A percentile compares a stretch with the other conserved stretches of the same genome.
Conservation (phyloP, 2,888 invertebrate genomes). For the Pyrocoelia pectoralis region DNA sequence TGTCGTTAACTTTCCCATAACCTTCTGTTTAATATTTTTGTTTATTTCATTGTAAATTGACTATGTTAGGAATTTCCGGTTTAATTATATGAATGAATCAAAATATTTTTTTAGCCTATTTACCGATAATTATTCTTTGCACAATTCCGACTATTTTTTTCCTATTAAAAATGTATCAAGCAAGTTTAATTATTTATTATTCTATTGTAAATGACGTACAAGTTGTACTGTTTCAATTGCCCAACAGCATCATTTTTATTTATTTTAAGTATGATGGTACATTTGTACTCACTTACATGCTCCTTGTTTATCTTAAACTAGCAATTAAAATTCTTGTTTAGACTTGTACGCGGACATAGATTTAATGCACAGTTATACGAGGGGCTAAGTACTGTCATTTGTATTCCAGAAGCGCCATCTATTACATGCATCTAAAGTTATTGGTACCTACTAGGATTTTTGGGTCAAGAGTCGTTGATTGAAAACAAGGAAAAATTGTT, state of each 20-base stretch:
- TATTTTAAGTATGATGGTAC: conserved; percentile 9
- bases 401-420: no score
- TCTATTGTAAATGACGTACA: conserved; percentile 7
- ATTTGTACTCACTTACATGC: no score
- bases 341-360: no score
- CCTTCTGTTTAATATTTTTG: conserved; percentile 11
- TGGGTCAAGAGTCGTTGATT: no score
- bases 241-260: background rate
- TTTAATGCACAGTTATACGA: no score
- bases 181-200: conserved; percentile 8
- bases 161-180: conserved; percentile 17
- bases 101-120: conserved; percentile 4
- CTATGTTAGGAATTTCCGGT: conserved; percentile 8
- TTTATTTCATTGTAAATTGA: conserved; percentile 8
- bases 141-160: background rate
- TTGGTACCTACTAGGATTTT: no score
- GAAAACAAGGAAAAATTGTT: no score
- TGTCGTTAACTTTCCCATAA: conserved; percentile 3
- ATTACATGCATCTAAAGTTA: no score
- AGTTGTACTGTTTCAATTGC: background rate
- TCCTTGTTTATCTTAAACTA: no score
- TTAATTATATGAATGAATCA: conserved; percentile 7
- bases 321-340: no score
- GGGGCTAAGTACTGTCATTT: no score
- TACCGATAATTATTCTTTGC: background rate